These are phyloP conservation scores for Enteromius radiatus DNA, from an alignment of 2,797 vertebrate species.

Conservation along the genomic window DNA sequence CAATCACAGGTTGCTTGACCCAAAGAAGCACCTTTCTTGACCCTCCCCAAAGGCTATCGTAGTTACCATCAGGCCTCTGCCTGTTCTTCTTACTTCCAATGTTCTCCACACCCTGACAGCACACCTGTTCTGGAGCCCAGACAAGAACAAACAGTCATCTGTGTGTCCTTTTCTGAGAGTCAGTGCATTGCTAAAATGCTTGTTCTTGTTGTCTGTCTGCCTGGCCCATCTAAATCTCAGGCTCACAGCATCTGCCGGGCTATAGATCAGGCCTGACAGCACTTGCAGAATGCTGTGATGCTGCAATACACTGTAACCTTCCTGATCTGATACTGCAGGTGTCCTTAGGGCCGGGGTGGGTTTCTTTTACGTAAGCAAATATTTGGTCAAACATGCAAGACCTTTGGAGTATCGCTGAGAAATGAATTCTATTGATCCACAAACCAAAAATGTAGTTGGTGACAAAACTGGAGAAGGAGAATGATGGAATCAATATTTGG, in stretches of 20 bases:
- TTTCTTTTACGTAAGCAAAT: constrained; percentile 32
- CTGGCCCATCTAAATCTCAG: constrained; percentile 39
- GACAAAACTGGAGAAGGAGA: not conserved
- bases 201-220: constrained; percentile 61
- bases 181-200: constrained; percentile 80
- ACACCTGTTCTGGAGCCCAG: constrained; percentile 77
- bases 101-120: constrained; percentile 52
- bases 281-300: constrained; percentile 8
- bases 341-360: not conserved
- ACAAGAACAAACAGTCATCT: constrained; percentile 76
- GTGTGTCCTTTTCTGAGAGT: constrained; percentile 77
- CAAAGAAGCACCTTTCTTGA: not conserved
- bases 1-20: not conserved
- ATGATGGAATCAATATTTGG: not conserved
- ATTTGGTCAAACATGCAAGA: constrained; percentile 20
- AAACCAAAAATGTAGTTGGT: not conserved
- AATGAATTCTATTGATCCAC: constrained; percentile 4
- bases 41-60: not conserved
- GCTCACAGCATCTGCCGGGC: constrained; percentile 29
- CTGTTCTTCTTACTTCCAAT: constrained; percentile 28
- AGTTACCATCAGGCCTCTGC: constrained; percentile 16
- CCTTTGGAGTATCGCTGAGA: not conserved
- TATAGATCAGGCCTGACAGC: constrained; percentile 42
- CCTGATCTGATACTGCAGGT: constrained; percentile 17
- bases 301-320: constrained; percentile 16